Evolutionary conservation across 2,797 vertebrate genomes (phyloP).

Genomic region (Lates japonicus): DNA sequence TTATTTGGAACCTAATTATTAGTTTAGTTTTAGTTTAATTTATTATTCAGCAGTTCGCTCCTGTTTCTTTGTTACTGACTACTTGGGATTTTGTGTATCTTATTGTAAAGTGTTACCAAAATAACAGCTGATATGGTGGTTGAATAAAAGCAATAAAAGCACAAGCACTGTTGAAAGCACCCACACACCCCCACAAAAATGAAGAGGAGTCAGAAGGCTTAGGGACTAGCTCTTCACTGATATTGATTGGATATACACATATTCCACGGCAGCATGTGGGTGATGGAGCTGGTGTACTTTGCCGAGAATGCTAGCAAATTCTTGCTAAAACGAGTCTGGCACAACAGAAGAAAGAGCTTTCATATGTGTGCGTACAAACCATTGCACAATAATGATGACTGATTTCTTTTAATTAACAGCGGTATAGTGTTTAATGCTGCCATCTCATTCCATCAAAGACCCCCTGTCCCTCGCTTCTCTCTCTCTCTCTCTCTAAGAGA

Average conservation of each 20-base stretch:
- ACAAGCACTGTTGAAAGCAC: slow-evolving; percentile 77
- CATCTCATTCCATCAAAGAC: slow-evolving; percentile 47
- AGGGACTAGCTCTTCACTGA: slow-evolving; percentile 71
- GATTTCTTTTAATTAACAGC: slow-evolving; percentile 62
- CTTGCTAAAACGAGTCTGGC: slow-evolving; percentile 55
- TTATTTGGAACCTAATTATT: not conserved
- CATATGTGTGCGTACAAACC: slow-evolving; percentile 26
- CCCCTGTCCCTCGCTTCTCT: slow-evolving; percentile 35
- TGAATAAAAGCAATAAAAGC: slow-evolving; percentile 76
- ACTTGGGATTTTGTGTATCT: slow-evolving; percentile 39
- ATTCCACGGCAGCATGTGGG: slow-evolving; percentile 78
- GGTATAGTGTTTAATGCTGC: slow-evolving; percentile 34
- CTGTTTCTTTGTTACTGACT: slow-evolving; percentile 8
- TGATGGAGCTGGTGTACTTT: slow-evolving; percentile 67
- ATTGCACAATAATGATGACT: slow-evolving; percentile 13
- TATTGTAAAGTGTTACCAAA: slow-evolving; percentile 71
- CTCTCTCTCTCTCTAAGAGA: slow-evolving; percentile 31
- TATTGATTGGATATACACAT: slow-evolving; percentile 82
- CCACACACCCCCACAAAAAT: slow-evolving; percentile 83
- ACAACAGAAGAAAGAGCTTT: slow-evolving; percentile 14
- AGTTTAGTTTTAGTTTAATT: no score
- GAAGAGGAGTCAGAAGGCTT: slow-evolving; percentile 81
- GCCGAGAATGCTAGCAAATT: slow-evolving; percentile 49
- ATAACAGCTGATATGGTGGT: slow-evolving; percentile 70
- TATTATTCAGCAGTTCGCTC: slow-evolving; percentile 1